Evolutionary conservation across 2,113 vertebrate genomes (phyloP), one percentile per base, ranked within the genome.

Genomic region (Pelodiscus sinensis): DNA sequence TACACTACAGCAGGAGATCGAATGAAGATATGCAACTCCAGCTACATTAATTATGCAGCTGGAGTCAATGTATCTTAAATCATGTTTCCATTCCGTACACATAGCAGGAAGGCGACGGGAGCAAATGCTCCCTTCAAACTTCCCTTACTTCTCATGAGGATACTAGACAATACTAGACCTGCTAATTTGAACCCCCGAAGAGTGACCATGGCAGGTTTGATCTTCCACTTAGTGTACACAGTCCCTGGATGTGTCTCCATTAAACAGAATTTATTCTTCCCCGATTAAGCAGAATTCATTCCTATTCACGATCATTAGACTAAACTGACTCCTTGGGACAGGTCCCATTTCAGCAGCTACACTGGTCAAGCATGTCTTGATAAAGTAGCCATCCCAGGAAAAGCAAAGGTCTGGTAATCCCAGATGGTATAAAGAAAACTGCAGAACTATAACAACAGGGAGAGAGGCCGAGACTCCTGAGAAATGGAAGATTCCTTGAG

Each of bases 261-360:
- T 81, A 78, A 27, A 8, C 38, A 60, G 38, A 90, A 87, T 86
- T 92, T 92, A 14, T 89, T 52, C 24, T 81, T 81, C 79, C 19
- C n/a, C 38, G 8, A 22, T 78, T 92, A 95, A 93, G 75, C 68
- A 85, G 19, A 56, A 89, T 81, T 88, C 1, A 0, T 92, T 92
- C 31, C 57, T 86, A 5, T 79, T 95, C 60, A 51, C 79, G 84
- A 0, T 77, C 60, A 3, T 92, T 84, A 86, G 35, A 65, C 81
- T 87, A 31, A 97, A 52, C 78, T 89, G 85, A 38, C 25, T 89
- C 81, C 83, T 95, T 82, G 71, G 68, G 19, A 88, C 84, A 86
- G 80, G 85, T 84, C 79, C 22, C 88, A 84, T 92, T 92, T 92
- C 88, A 93, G 57, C 3, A 80, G 90, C 44, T 81, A 82, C 75